Base-by-base conservation (phyloP, 2,797 vertebrate species). In the Sitta carolinensis region DNA sequence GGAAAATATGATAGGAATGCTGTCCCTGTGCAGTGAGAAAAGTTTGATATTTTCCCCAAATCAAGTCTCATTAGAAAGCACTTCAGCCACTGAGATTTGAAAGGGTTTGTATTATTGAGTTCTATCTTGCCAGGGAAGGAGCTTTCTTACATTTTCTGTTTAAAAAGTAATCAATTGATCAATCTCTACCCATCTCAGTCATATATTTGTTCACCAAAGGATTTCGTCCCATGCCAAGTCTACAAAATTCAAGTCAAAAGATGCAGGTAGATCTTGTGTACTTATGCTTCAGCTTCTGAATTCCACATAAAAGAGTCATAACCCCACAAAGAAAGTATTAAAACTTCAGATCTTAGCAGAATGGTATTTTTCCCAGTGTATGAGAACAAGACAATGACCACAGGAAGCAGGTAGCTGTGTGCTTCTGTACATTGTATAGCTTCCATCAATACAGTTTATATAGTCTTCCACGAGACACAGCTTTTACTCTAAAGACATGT, bases 1-100 rank as follows among this genome's bases (percentile, higher is more conserved):
- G 94, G 87, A 94, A 95, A 95, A 93, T 90, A 94, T 91, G 87
- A 88, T 75, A 86, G 85, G 94, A 96, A 95, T 94, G 90, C 73
- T 91, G 76, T 93, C 69, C 70, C 73, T 81, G 32, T 86, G 87
- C 51, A 51, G 76, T 90, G 85, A 94, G 83, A 81, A 73, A 94
- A 94, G 77, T 89, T 84, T 93, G 84, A 66, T 95, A 63, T 93
- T 90, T 94, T 91, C 43, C 36, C 43, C 18, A 86, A 62, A 84
- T 81, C 47, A 51, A 73, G 55, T 84, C 77, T 62, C 62, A 36
- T 81, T 94, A 84, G 91, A 75, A 93, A 89, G 85, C 81, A 73
- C 55, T 81, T 74, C 43, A 87, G 40, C 82, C 32, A 22, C 11
- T 75, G 69, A 69, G 51, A 45, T 88, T 84, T 93, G 58, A 87